Percentiles rank a stretch among this genome's conserved stretches.
Conservation (phyloP, 2,797 vertebrate species). For the Mastacembelus armatus region DNA sequence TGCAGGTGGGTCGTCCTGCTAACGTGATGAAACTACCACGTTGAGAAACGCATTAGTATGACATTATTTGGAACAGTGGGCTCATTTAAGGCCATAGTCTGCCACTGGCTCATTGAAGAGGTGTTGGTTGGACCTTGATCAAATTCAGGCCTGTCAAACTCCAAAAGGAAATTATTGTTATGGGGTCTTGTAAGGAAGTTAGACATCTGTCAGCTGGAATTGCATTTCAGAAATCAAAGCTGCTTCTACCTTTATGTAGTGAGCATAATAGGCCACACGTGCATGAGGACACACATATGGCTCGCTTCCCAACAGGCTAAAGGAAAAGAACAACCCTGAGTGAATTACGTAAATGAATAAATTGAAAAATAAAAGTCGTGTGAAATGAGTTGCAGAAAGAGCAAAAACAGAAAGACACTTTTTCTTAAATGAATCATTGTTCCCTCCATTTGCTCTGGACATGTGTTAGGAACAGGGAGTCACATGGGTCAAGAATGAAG, state of each 20-base stretch:
- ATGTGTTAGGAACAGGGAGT: constrained; percentile 19
- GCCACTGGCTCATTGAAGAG: constrained; percentile 11
- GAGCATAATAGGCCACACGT: constrained; percentile 44
- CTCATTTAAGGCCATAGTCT: constrained; percentile 26
- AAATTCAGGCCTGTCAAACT: constrained; percentile 31
- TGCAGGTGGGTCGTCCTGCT: neutral
- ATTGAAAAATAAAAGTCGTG: constrained; percentile 20
- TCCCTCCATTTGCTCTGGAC: constrained; percentile 31
- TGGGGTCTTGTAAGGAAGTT: constrained; percentile 41
- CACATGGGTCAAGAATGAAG: constrained; percentile 58
- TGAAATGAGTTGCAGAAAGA: constrained; percentile 28
- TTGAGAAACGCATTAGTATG: neutral
- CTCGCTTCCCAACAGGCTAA: constrained; percentile 19
- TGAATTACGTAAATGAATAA: constrained; percentile 29
- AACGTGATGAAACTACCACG: constrained; percentile 36
- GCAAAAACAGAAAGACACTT: constrained; percentile 33
- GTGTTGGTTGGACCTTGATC: constrained; percentile 25
- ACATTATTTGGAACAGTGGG: constrained; percentile 15
- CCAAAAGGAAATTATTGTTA: constrained; percentile 44
- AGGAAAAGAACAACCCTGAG: constrained; percentile 15
- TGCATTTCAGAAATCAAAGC: constrained; percentile 47
- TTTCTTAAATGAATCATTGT: constrained; percentile 53
- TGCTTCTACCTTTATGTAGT: constrained; percentile 48
- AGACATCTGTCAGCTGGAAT: constrained; percentile 61
- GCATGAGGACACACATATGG: constrained; percentile 15